Conservation (phyloP, 2,113 vertebrate species). For the Ifrita kowaldi region DNA sequence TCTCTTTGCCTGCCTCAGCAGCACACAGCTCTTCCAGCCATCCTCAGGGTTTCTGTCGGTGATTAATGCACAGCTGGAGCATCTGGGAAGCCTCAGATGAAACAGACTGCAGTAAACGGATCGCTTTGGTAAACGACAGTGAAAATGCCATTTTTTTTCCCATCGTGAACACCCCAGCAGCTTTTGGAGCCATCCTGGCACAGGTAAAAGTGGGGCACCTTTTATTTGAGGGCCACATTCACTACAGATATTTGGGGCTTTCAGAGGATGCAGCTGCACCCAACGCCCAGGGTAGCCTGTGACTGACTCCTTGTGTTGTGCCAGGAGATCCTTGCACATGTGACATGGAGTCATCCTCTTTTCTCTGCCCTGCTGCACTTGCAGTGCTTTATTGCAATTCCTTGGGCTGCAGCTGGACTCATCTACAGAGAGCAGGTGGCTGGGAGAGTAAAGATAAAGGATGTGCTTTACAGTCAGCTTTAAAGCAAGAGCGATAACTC, state of each 20-base stretch:
- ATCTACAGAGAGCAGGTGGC: background rate
- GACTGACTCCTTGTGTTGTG: background rate
- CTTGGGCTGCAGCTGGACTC: background rate
- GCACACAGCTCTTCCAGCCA: background rate
- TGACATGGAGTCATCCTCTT: background rate
- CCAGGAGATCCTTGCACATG: background rate
- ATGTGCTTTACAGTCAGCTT: background rate
- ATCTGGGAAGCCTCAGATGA: background rate
- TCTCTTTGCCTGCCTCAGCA: background rate
- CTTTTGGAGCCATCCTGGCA: background rate
- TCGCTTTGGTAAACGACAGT: background rate
- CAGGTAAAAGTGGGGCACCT: rapidly evolving
- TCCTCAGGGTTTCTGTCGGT: background rate
- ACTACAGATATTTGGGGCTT: background rate
- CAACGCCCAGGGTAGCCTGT: rapidly evolving
- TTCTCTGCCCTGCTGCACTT: background rate
- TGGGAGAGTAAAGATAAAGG: background rate
- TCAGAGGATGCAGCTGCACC: background rate
- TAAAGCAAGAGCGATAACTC: background rate
- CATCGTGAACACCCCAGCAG: background rate
- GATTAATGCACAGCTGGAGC: conserved; percentile 22
- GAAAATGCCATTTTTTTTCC: background rate
- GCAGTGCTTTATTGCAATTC: background rate
- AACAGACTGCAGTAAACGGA: background rate
- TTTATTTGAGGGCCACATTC: background rate